Evolutionary conservation across 37 sponge, comb jelly and placozoan genomes (phyloP), one percentile per base, ranked within the genome.

Genomic region (Ianthella basta): DNA sequence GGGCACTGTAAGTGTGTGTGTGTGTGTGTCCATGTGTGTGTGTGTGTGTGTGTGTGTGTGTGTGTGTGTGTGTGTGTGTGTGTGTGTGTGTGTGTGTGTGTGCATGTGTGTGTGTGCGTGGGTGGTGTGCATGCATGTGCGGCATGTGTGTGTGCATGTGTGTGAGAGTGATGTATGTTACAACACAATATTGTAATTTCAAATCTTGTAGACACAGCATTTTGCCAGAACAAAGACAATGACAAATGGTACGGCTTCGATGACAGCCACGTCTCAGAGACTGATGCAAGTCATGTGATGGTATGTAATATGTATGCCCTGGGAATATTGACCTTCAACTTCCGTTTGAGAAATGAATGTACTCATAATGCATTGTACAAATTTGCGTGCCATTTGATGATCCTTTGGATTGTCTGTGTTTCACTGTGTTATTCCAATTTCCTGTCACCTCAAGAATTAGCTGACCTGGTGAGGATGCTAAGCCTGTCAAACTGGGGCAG

Each of bases 191-290:
- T 12, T 29, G 24, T 10, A 3, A 29, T 70, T 32, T 33, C 4
- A 36, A 6, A 5, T 70, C 72, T 8, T 35, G 83, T 65, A 95
- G 95, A 97, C 73, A 97, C 97, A 37, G 94, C 97, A 0, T 97
- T 90, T 87, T 84, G 83, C 19, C 89, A 89, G 87, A 91, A 97
- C 82, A 86, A 89, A 27, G 82, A 85, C 16, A 88, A 68, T 39
- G 86, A 84, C 33, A 94, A 97, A 72, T 97, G 97, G 97, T 94
- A 94, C 74, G 83, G 91, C 70, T 97, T 92, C 88, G 97, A 97
- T 81, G 94, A 97, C 80, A 97, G 97, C 67, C 89, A 91, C 60
- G 97, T 97, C 59, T 83, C 93, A 30, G 90, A 87, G 29, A 80
- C 85, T 14, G 50, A 78, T 25, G 77, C 72, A 18, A 80, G 81